A percentile compares a stretch with the other conserved stretches of the same genome.
phyloP scores from a whole-genome alignment of 1,140 invertebrate species.

The Caenorhabditis tropicalis region DNA sequence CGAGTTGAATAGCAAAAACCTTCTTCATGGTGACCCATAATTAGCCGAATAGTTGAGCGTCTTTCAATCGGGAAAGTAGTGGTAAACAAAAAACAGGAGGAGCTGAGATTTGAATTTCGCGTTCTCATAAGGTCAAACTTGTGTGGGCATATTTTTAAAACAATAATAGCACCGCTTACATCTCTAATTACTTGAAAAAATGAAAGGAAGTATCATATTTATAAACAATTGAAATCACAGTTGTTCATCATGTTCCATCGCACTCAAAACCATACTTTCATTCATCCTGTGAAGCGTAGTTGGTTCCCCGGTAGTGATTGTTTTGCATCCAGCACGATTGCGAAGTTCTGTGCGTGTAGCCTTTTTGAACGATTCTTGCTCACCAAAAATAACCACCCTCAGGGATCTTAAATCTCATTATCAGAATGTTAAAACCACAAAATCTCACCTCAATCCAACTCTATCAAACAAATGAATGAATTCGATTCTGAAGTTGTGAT shows the following conservation, averaged over 20 bases:
- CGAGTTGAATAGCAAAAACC: too few relatives aligned
- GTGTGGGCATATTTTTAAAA: too few relatives aligned
- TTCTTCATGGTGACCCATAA: too few relatives aligned
- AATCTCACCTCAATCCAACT: slow-evolving; percentile 50
- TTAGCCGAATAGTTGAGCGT: too few relatives aligned
- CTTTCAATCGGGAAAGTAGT: too few relatives aligned
- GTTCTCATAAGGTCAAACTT: too few relatives aligned
- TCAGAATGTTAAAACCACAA: background rate
- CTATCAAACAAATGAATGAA: slow-evolving; percentile 64
- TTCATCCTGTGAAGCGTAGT: background rate
- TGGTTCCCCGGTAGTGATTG: background rate
- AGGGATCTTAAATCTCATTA: background rate
- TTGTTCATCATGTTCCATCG: slow-evolving; percentile 10
- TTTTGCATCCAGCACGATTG: slow-evolving; percentile 12
- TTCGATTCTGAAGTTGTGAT: slow-evolving; percentile 68
- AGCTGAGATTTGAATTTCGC: too few relatives aligned
- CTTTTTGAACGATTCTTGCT: background rate
- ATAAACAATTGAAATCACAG: too few relatives aligned
- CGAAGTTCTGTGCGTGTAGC: background rate
- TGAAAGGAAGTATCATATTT: too few relatives aligned
- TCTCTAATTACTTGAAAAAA: too few relatives aligned
- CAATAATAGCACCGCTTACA: too few relatives aligned
- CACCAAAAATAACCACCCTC: background rate
- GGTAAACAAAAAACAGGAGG: too few relatives aligned
- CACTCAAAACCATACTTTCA: slow-evolving; percentile 25